Percentiles rank a stretch among this genome's conserved stretches.
These are phyloP conservation scores for Anas bernieri DNA, from an alignment of 2,797 vertebrate genomes.

Conservation along the genomic window DNA sequence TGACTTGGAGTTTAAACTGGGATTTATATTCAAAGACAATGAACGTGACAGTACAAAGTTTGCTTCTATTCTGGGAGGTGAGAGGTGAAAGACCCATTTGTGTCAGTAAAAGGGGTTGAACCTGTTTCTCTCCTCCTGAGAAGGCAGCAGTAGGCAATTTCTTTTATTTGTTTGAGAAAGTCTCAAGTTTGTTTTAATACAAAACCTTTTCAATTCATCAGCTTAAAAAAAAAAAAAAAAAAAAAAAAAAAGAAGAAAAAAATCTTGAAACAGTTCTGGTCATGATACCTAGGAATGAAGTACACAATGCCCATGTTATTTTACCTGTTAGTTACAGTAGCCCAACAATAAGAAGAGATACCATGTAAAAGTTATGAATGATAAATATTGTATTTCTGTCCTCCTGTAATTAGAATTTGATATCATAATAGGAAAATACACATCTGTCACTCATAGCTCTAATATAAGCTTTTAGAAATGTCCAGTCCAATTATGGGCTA, in stretches of 20 bases:
- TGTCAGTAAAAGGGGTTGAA: not conserved
- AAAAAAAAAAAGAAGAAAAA: not conserved
- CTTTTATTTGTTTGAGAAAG: not conserved
- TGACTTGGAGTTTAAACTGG: not conserved
- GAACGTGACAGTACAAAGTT: not conserved
- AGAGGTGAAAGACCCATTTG: not conserved
- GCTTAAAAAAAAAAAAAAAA: not conserved
- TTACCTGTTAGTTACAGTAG: not conserved
- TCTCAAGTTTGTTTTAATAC: not conserved
- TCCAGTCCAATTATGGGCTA: not conserved
- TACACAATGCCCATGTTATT: not conserved
- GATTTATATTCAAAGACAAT: not conserved
- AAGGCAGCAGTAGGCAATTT: not conserved
- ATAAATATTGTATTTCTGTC: not conserved
- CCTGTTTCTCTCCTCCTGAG: not conserved
- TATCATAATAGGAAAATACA: not conserved
- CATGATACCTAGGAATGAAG: too few relatives aligned
- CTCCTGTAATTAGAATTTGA: not conserved
- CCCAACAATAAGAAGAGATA: not conserved
- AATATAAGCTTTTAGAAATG: not conserved
- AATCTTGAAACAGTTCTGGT: not conserved
- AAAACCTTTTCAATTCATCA: not conserved
- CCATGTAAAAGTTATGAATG: not conserved
- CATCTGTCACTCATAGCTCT: not conserved
- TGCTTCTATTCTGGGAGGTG: not conserved